Conservation (phyloP, 2,797 vertebrate genomes). For the Notamacropus eugenii region DNA sequence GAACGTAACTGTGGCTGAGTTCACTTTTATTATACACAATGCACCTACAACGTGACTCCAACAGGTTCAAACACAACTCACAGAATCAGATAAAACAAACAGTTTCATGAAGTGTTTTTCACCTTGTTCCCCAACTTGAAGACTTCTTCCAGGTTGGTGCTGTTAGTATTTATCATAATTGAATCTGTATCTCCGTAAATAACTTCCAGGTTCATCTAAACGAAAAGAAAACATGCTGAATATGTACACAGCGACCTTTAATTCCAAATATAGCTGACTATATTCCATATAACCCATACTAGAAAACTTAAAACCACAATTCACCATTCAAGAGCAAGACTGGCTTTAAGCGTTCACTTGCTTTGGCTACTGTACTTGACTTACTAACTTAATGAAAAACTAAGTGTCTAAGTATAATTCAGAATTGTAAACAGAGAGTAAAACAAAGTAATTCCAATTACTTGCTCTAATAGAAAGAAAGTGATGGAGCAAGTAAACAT, state of each 20-base stretch:
- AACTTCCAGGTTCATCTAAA: conserved; percentile 98
- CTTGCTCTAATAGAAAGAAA: conserved; percentile 46
- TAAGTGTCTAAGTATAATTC: conserved; percentile 30
- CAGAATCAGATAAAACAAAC: conserved; percentile 51
- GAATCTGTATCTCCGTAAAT: conserved; percentile 99
- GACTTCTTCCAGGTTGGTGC: conserved; percentile 94
- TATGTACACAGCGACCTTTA: conserved; percentile 30
- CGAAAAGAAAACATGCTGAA: conserved; percentile 67
- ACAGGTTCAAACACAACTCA: conserved; percentile 43
- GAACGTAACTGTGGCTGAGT: conserved; percentile 25
- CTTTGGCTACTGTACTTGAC: background rate
- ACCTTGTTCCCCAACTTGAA: conserved; percentile 98
- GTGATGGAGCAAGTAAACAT: conserved; percentile 22
- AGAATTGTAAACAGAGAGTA: conserved; percentile 18
- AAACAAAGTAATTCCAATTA: conserved; percentile 37
- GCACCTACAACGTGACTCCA: conserved; percentile 19
- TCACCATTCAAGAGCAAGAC: conserved; percentile 15
- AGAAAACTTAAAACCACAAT: conserved; percentile 26
- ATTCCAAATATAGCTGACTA: conserved; percentile 37
- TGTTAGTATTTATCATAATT: conserved; percentile 99
- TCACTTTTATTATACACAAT: conserved; percentile 51
- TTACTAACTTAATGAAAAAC: conserved; percentile 9
- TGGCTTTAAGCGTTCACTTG: conserved; percentile 33
- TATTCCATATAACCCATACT: conserved; percentile 31
- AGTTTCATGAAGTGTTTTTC: conserved; percentile 59